Evolutionary conservation across 2,888 invertebrate genomes (phyloP), one percentile per base, ranked within the genome.

Genomic region (Trachelus iudaicus): DNA sequence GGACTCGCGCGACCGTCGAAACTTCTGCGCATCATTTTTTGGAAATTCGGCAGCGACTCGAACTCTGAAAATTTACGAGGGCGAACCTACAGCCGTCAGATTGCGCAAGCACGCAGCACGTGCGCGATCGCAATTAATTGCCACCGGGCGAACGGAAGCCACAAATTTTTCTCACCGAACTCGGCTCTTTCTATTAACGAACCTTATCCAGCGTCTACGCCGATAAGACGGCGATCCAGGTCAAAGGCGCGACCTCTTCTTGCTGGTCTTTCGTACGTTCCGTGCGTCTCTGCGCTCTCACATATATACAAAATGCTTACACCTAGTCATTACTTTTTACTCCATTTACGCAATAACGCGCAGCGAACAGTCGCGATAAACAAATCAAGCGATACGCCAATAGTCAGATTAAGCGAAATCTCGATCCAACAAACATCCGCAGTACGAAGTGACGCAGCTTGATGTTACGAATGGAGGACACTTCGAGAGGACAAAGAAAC

Each of bases 201-300:
- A 89, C 89, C 88, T 89, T 89, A 87, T 82, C 85, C 89, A 82
- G 82, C 82, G 79, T 83, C 84, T 82, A 84, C 81, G 81, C 83
- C 85, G 90, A 90, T 90, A 89, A 89, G 83, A 85, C 84, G 83
- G 82, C 84, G 86, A 90, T 89, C 87, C 87, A 86, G 90, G 89
- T 90, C 90, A 87, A 85, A 90, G 90, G 88, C 90, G 83, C 89
- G 89, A 90, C 89, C 90, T 87, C 9, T 23, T 23, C 2, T 56
- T 2, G 56, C 56, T 56, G 56, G 56, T 56, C 56, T 56, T 9
- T 9, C 56, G 56, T 2, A 56, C 56, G 23, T 56, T 23, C 23
- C 56, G 2, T 56, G 9, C 56, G 56, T 34, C 74, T 40, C 12
- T 74, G 11, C 34, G n/a, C 34, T n/a, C 74, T 71, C 13, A 33